Evolutionary conservation across 2,113 vertebrate genomes (phyloP).

Genomic region (Bostrychus sinensis): DNA sequence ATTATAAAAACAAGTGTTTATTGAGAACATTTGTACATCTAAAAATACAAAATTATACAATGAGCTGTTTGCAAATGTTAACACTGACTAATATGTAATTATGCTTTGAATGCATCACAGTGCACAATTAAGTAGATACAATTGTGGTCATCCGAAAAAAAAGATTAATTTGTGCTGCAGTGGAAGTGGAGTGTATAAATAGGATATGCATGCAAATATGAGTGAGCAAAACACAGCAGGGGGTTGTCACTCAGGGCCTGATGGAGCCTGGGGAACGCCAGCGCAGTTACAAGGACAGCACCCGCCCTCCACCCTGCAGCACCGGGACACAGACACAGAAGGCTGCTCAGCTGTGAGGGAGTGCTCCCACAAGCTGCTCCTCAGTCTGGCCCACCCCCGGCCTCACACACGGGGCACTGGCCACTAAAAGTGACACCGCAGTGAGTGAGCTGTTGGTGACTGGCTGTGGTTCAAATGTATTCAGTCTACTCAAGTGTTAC

Average conservation of each 20-base stretch:
- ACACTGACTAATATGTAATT: background rate
- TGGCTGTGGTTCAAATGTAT: slow-evolving; percentile 51
- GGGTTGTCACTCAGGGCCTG: slow-evolving; percentile 64
- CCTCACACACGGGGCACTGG: slow-evolving; percentile 46
- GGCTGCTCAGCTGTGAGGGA: slow-evolving; percentile 74
- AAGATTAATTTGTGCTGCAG: slow-evolving; percentile 17
- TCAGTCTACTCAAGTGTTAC: slow-evolving; percentile 26
- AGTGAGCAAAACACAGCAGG: slow-evolving; percentile 43
- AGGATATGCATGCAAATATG: slow-evolving; percentile 63
- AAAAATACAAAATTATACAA: too few relatives aligned
- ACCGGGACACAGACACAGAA: slow-evolving; percentile 65
- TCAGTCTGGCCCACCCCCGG: slow-evolving; percentile 57
- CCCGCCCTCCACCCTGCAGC: slow-evolving; percentile 73
- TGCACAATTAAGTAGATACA: background rate
- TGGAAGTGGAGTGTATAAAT: slow-evolving; percentile 58
- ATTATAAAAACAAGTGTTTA: too few relatives aligned
- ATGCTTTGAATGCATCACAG: background rate
- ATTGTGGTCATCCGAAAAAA: slow-evolving; percentile 17
- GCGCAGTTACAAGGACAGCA: slow-evolving; percentile 71
- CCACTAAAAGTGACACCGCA: slow-evolving; percentile 35
- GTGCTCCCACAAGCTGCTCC: slow-evolving; percentile 73
- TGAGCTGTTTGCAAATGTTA: background rate
- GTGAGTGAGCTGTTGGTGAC: slow-evolving; percentile 35
- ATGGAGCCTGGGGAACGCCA: slow-evolving; percentile 59
- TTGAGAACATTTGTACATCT: too few relatives aligned